These are phyloP conservation scores for Camelus dromedarius DNA, from an alignment of 2,113 vertebrate species.

Conservation along the genomic window DNA sequence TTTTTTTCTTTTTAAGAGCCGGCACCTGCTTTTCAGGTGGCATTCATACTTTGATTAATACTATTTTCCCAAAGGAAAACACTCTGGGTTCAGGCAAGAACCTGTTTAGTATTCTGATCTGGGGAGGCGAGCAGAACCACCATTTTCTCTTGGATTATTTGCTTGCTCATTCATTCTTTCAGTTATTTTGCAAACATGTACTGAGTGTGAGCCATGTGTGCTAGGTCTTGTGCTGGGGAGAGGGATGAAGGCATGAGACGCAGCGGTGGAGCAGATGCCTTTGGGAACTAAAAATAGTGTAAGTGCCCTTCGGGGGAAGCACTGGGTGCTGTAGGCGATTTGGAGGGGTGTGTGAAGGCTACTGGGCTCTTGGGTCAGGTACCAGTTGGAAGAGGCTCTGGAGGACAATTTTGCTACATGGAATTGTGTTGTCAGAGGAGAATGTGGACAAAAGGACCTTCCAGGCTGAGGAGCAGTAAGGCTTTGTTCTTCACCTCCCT, in stretches of 20 bases:
- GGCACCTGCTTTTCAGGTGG: not conserved
- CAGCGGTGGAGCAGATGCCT: not conserved
- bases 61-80: not conserved
- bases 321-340: not conserved
- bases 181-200: not conserved
- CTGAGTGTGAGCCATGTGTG: not conserved
- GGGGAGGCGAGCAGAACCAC: not conserved
- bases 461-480: not conserved
- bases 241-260: not conserved
- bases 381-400: not conserved
- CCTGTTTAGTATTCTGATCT: not conserved
- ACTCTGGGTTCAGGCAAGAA: not conserved
- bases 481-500: not conserved
- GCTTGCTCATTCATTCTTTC: not conserved
- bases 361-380: not conserved
- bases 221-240: not conserved
- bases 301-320: not conserved
- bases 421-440: not conserved
- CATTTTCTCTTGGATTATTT: not conserved
- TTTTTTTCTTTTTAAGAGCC: not conserved
- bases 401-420: not conserved
- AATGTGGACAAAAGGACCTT: no score
- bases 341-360: not conserved
- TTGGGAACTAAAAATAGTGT: not conserved
- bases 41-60: not conserved